Conservation (phyloP, 2,888 invertebrate species). For the Trachelus troglodyta region DNA sequence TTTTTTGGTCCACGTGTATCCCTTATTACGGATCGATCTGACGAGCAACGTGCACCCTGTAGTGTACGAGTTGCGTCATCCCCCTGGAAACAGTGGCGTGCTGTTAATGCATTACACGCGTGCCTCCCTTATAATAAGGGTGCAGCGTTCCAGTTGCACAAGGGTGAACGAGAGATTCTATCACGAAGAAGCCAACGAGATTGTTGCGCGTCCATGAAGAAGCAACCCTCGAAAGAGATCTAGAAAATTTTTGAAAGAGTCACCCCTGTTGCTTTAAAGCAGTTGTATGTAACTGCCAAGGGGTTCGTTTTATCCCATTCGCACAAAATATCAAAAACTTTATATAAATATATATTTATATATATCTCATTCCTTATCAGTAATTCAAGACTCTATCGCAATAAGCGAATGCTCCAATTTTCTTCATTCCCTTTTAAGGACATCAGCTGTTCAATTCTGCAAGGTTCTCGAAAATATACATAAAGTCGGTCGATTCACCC, state of each 20-base stretch:
- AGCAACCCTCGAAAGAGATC: neutral
- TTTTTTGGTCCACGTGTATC: neutral
- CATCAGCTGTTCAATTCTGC: neutral
- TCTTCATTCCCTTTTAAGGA: neutral
- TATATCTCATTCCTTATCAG: neutral
- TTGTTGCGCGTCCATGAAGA: neutral
- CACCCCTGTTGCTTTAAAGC: neutral
- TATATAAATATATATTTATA: too few species aligned
- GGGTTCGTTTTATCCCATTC: neutral
- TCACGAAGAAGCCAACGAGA: neutral
- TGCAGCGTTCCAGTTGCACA: neutral
- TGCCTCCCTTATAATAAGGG: neutral
- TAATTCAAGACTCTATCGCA: neutral
- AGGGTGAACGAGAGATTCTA: neutral
- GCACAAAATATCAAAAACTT: neutral
- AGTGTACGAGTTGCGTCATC: neutral
- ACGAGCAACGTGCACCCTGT: neutral
- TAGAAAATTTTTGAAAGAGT: neutral
- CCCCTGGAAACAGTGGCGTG: neutral
- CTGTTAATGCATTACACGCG: neutral
- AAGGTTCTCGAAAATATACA: neutral
- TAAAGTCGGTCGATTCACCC: slow-evolving; percentile 17
- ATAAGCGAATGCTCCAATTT: neutral
- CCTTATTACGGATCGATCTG: neutral
- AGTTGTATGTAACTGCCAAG: neutral